Evolutionary conservation across 1,140 invertebrate species (phyloP).

Genomic region (Mamestra configurata): DNA sequence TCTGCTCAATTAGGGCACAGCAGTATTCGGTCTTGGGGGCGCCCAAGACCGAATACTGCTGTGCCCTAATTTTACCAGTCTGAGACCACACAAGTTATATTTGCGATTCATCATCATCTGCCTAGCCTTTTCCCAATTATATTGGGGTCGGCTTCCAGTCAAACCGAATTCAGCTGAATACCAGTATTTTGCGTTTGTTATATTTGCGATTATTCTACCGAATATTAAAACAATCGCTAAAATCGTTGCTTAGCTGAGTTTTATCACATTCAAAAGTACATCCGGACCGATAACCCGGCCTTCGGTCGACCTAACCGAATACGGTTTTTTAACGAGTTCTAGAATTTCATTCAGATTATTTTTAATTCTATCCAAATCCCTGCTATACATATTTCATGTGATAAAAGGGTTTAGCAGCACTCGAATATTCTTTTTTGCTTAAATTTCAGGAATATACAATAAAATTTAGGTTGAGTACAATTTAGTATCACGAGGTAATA

Average conservation of each 20-base stretch:
- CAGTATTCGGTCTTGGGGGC: too few relatives aligned
- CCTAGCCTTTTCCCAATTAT: too few relatives aligned
- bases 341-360: not conserved
- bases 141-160: too few relatives aligned
- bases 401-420: not conserved
- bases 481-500: too few relatives aligned
- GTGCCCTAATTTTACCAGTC: not conserved
- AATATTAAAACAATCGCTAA: constrained; percentile 10
- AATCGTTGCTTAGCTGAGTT: constrained; percentile 12
- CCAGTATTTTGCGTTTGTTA: too few relatives aligned
- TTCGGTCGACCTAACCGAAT: not conserved
- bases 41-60: not conserved
- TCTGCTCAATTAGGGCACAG: too few relatives aligned
- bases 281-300: constrained; percentile 37
- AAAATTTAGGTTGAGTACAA: not conserved
- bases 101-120: too few relatives aligned
- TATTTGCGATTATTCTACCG: not conserved
- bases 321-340: not conserved
- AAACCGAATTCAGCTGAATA: too few relatives aligned
- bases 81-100: not conserved
- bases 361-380: constrained; percentile 10
- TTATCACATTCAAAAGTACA: constrained; percentile 38
- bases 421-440: not conserved
- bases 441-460: not conserved
- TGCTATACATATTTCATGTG: constrained; percentile 14